Base-by-base conservation (phyloP, 2,797 vertebrate genomes). In the Phaenicophaeus curvirostris region DNA sequence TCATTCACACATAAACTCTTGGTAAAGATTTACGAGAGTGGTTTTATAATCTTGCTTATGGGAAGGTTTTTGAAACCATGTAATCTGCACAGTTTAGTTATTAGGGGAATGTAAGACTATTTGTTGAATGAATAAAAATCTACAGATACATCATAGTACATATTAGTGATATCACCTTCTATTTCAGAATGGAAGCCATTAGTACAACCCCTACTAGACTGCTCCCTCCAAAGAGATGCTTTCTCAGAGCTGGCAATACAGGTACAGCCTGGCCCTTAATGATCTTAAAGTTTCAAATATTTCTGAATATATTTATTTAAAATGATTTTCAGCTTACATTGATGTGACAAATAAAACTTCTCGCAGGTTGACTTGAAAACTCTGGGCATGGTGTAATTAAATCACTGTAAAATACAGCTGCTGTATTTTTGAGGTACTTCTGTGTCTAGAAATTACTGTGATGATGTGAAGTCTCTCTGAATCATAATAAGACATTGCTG, bases 401-500 rank as follows among this genome's bases (percentile, higher is more conserved):
- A 15, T 62, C 21, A 66, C 20, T 77, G 15, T 78, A 84, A 93
- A 91, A 81, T 41, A 28, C 7, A 27, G 30, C 18, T 58, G 50
- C 10, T 74, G 15, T 39, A 5, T 48, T 85, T 84, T 15, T 75
- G 39, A 80, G 50, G 17, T 75, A 65, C n/a, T 21, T 87, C 61
- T 72, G 15, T 74, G 65, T 74, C 75, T 89, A 75, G 68, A 58
- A 92, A 92, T 89, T 69, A 76, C 33, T 83, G 57, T 85, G 72
- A 63, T 54, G 84, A 85, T 55, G 81, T 63, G 75, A 92, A 73
- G 58, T 42, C 30, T 86, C 25, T 69, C 62, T 86, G 69, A 88
- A 88, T 90, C 51, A 84, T 74, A 87, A 11, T n/a, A 78, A 73
- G 48, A 62, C 23, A 31, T 55, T 77, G n/a, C 39, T 62, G 68